Conservation (phyloP, 1,140 invertebrate species). For the Aradophagus sp. region DNA sequence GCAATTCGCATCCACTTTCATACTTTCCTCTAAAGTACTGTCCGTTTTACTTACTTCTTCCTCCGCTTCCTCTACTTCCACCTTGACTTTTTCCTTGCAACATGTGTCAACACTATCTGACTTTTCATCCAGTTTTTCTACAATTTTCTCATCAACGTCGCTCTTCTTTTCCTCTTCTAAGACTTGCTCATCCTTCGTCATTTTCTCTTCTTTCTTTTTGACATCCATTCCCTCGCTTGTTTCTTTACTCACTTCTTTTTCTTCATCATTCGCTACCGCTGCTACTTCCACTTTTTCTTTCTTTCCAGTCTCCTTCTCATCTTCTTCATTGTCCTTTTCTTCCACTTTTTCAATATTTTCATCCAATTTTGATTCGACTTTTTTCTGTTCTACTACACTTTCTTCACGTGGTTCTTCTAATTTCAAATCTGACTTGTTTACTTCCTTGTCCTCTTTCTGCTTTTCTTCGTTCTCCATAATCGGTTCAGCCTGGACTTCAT, state of each 20-base stretch:
- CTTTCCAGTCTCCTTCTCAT: slow-evolving; percentile 71
- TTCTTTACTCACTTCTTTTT: too few relatives aligned
- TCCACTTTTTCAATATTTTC: too few relatives aligned
- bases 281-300: too few relatives aligned
- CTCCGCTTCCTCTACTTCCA: slow-evolving; percentile 3
- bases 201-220: slow-evolving; percentile 19
- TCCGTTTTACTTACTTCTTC: slow-evolving; percentile 9
- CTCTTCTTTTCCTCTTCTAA: slow-evolving; percentile 20
- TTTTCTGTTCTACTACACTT: too few relatives aligned
- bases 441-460: slow-evolving; percentile 63
- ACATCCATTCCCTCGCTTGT: too few relatives aligned
- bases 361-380: too few relatives aligned
- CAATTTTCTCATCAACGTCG: neutral
- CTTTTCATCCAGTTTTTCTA: neutral
- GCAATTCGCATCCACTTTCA: slow-evolving; percentile 60
- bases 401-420: too few relatives aligned
- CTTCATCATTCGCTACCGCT: too few relatives aligned
- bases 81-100: slow-evolving; percentile 11
- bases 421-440: too few relatives aligned
- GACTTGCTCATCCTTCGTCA: too few relatives aligned
- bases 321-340: slow-evolving; percentile 70
- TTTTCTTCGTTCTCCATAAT: slow-evolving; percentile 67
- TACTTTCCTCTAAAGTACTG: neutral
- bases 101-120: slow-evolving; percentile 7
- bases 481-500: neutral